Evolutionary conservation across 2,797 vertebrate genomes (phyloP).

Genomic region (Micropoecilia bifurca): DNA sequence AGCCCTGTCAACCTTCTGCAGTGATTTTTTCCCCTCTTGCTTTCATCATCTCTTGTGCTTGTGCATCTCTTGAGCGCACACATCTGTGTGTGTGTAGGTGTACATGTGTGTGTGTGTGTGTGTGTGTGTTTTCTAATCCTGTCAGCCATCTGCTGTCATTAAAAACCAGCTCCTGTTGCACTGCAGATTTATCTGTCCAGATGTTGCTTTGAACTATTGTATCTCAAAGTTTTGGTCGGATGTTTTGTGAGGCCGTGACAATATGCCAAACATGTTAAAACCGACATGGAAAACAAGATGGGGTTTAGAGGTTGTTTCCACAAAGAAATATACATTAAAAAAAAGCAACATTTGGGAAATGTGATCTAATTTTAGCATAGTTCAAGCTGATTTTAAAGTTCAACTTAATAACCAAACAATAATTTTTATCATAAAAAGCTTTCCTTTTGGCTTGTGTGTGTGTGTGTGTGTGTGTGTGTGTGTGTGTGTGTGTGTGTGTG

Average conservation of each 20-base stretch:
- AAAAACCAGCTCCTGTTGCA: constrained; percentile 56
- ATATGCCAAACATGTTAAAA: not conserved
- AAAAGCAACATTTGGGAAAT: not conserved
- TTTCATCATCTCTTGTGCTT: constrained; percentile 36
- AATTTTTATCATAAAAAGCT: not conserved
- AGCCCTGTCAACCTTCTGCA: constrained; percentile 25
- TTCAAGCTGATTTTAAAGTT: not conserved
- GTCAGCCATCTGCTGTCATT: constrained; percentile 72
- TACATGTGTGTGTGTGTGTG: not conserved
- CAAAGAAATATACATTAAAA: no score
- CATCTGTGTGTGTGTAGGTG: not conserved
- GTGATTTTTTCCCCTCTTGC: constrained; percentile 16
- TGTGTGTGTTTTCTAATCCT: constrained; percentile 57
- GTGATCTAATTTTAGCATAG: not conserved
- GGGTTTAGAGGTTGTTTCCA: not conserved
- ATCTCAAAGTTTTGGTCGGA: constrained; percentile 32
- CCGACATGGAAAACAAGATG: not conserved
- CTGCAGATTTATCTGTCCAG: constrained; percentile 41
- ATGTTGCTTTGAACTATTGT: constrained; percentile 48
- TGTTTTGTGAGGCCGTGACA: constrained; percentile 13
- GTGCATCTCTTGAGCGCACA: constrained; percentile 29
- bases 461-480: not conserved
- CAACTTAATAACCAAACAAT: not conserved
- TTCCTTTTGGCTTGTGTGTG: constrained; percentile 12
- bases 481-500: not conserved